These are phyloP conservation scores for Macquaria ambigua DNA, from an alignment of 2,113 vertebrate genomes.

Conservation along the genomic window DNA sequence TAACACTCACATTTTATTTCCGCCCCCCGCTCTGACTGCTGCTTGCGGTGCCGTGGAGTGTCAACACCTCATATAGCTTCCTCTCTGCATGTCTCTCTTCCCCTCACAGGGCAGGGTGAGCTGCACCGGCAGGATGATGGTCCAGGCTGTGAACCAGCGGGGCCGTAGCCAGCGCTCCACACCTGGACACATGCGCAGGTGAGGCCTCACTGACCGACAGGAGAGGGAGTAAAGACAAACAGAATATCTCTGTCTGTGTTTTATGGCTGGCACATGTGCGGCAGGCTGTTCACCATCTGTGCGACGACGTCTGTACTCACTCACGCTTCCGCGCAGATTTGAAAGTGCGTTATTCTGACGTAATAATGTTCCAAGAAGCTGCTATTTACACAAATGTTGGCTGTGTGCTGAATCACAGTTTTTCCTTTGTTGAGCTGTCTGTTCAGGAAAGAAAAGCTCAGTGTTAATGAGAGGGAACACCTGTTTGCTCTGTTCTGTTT, in stretches of 20 bases:
- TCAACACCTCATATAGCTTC: constrained; percentile 37
- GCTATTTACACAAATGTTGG: constrained; percentile 43
- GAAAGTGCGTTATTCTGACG: not conserved
- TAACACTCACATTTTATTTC: constrained; percentile 54
- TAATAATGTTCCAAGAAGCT: constrained; percentile 29
- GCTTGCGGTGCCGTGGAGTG: constrained; percentile 7
- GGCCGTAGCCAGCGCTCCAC: constrained; percentile 92
- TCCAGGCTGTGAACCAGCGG: constrained; percentile 97
- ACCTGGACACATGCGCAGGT: constrained; percentile 94
- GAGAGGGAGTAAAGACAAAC: not conserved
- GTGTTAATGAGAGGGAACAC: constrained; percentile 61
- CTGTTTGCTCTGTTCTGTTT: constrained; percentile 46
- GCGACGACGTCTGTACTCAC: constrained; percentile 20
- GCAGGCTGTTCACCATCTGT: constrained; percentile 42
- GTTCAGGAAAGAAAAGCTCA: constrained; percentile 27
- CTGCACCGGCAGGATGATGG: constrained; percentile 98
- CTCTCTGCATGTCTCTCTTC: not conserved
- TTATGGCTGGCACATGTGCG: constrained; percentile 7
- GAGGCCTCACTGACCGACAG: constrained; percentile 34
- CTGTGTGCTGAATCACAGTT: constrained; percentile 24
- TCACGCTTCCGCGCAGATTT: not conserved
- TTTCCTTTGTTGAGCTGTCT: constrained; percentile 20
- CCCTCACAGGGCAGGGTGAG: constrained; percentile 90
- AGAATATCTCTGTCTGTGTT: not conserved
- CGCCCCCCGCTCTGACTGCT: constrained; percentile 32